phyloP scores from a whole-genome alignment of 2,797 vertebrate species.

The Choloepus didactylus region DNA sequence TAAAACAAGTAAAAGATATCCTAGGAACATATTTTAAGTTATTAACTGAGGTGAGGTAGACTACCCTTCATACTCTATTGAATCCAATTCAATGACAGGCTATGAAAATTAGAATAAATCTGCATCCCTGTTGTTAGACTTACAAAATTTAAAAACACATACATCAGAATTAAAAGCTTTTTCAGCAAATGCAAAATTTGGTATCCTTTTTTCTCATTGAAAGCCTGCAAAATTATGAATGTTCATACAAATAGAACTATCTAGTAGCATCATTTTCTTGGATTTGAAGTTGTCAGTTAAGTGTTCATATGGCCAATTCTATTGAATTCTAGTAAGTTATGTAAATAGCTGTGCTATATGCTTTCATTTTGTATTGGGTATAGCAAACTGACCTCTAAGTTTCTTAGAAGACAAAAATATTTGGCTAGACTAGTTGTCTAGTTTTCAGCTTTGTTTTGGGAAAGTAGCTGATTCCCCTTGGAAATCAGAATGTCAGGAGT shows the following conservation, averaged over 20 bases:
- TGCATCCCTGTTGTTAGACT: conserved; percentile 22
- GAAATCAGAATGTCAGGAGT: conserved; percentile 41
- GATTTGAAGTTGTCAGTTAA: conserved; percentile 29
- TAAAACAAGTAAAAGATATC: conserved; percentile 42
- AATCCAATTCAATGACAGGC: neutral
- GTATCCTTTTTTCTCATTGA: conserved; percentile 5
- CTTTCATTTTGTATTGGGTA: conserved; percentile 56
- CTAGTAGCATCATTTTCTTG: conserved; percentile 37
- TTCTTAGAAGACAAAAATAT: conserved; percentile 55
- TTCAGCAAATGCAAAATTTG: neutral
- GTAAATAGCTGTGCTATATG: neutral
- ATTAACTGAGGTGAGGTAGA: conserved; percentile 33
- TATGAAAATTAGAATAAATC: conserved; percentile 53
- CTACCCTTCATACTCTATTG: neutral
- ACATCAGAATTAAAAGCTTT: neutral
- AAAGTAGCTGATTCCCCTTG: conserved; percentile 18
- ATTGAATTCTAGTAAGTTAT: conserved; percentile 36
- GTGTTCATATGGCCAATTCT: neutral
- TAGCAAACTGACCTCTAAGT: neutral
- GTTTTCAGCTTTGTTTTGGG: neutral
- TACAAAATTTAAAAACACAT: neutral
- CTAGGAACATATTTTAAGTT: conserved; percentile 45
- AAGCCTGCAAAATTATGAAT: conserved; percentile 49
- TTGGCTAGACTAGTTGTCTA: neutral
- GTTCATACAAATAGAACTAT: conserved; percentile 26